Percentiles rank a stretch among this genome's conserved stretches.
Evolutionary conservation across 2,113 vertebrate genomes (phyloP).

Genomic region (Montifringilla adamsi): DNA sequence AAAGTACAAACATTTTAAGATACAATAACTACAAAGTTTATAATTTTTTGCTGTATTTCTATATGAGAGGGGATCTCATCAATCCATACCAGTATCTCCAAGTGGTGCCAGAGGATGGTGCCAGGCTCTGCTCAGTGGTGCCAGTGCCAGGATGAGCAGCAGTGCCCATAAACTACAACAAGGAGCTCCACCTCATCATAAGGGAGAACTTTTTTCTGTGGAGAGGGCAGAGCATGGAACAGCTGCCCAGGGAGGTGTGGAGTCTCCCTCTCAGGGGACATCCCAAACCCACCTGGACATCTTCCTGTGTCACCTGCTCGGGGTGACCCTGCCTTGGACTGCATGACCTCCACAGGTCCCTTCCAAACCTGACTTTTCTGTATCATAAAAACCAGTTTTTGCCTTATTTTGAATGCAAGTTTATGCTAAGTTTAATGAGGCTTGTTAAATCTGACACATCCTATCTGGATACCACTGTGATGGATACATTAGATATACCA

Average conservation of each 20-base stretch:
- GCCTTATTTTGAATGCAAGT: not conserved
- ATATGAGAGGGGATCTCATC: not conserved
- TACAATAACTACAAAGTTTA: not conserved
- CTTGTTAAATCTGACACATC: not conserved
- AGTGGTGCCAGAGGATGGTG: too few relatives aligned
- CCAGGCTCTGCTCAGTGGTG: not conserved
- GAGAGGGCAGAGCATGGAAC: not conserved
- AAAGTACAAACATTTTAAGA: not conserved
- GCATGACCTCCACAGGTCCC: not conserved
- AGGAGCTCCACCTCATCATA: not conserved
- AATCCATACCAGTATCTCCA: not conserved
- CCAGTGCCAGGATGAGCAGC: not conserved
- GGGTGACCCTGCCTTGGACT: too few relatives aligned
- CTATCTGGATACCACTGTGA: not conserved
- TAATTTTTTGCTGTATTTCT: not conserved
- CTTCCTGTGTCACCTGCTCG: not conserved
- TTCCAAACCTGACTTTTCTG: not conserved
- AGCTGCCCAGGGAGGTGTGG: not conserved
- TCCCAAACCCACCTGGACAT: not conserved
- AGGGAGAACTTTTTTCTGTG: not conserved
- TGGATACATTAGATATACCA: constrained; percentile 38
- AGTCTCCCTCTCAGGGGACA: not conserved
- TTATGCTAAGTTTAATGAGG: not conserved
- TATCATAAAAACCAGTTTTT: not conserved
- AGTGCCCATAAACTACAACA: not conserved